These are phyloP conservation scores for Prosapia bicincta DNA, from an alignment of 2,888 invertebrate species.

Conservation along the genomic window DNA sequence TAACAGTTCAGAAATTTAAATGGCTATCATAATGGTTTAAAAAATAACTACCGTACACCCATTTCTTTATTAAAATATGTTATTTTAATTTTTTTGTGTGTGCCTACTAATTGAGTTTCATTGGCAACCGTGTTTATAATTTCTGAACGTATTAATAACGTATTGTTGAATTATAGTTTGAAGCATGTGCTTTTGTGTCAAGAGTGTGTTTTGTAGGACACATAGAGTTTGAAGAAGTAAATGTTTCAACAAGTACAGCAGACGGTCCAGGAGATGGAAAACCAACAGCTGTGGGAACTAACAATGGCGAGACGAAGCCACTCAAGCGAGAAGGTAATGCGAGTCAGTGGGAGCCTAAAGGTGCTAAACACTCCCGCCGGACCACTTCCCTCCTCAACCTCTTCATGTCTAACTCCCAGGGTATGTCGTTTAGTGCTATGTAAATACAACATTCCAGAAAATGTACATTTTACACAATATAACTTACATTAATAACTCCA, in stretches of 20 bases:
- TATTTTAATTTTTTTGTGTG: no score
- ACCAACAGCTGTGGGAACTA: conserved; percentile 1
- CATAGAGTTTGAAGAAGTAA: conserved; percentile 32
- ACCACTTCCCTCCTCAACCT: conserved; percentile 92
- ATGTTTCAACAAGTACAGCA: not conserved
- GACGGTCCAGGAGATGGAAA: not conserved
- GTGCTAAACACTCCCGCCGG: conserved; percentile 77
- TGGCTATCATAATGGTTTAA: no score
- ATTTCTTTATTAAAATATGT: no score
- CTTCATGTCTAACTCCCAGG: conserved; percentile 94
- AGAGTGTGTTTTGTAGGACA: conserved; percentile 25
- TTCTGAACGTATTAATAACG: not conserved
- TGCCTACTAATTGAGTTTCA: not conserved
- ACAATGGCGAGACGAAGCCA: conserved; percentile 4
- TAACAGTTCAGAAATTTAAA: no score
- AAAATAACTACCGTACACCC: no score
- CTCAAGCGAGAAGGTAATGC: conserved; percentile 62
- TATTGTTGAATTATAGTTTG: not conserved
- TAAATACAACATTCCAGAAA: not conserved
- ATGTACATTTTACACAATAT: not conserved
- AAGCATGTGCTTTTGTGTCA: not conserved
- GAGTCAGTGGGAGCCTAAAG: conserved; percentile 43
- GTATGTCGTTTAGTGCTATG: conserved; percentile 49
- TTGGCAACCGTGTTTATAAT: not conserved
- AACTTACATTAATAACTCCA: not conserved